Evolutionary conservation across 2,888 invertebrate genomes (phyloP).

Genomic region (Eupithecia insigniata): DNA sequence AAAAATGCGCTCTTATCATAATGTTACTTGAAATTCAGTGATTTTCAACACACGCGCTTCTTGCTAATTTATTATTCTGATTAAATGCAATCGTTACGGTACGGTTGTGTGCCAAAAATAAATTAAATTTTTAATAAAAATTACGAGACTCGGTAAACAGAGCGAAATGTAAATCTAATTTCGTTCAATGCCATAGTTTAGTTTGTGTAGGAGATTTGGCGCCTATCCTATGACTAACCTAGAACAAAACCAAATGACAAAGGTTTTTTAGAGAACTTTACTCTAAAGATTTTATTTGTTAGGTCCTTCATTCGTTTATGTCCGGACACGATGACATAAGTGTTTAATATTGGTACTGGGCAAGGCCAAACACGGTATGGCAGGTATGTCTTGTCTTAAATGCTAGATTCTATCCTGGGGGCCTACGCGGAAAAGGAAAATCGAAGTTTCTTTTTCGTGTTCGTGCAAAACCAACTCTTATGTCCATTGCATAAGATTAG

Average conservation of each 20-base stretch:
- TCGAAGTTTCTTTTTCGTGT: no score
- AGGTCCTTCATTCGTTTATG: no score
- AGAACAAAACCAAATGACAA: background rate
- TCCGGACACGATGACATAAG: no score
- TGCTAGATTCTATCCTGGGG: no score
- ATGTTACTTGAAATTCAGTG: background rate
- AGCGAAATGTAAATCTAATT: slow-evolving; percentile 54
- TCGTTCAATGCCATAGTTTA: slow-evolving; percentile 41
- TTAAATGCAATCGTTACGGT: slow-evolving; percentile 50
- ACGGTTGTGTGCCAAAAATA: slow-evolving; percentile 51
- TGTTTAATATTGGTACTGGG: no score
- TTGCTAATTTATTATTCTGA: background rate
- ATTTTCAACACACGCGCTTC: background rate
- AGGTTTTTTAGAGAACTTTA: background rate
- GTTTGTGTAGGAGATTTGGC: background rate
- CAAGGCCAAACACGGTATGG: no score
- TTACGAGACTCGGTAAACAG: slow-evolving; percentile 56
- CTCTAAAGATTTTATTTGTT: background rate
- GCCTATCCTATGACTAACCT: background rate
- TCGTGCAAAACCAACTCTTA: no score
- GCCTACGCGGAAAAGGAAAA: no score
- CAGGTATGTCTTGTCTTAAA: no score
- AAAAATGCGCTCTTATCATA: background rate
- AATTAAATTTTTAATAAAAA: slow-evolving; percentile 55
- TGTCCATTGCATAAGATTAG: no score